These are phyloP conservation scores for Macrochelys suwanniensis DNA, from an alignment of 2,797 vertebrate genomes.

Conservation along the genomic window DNA sequence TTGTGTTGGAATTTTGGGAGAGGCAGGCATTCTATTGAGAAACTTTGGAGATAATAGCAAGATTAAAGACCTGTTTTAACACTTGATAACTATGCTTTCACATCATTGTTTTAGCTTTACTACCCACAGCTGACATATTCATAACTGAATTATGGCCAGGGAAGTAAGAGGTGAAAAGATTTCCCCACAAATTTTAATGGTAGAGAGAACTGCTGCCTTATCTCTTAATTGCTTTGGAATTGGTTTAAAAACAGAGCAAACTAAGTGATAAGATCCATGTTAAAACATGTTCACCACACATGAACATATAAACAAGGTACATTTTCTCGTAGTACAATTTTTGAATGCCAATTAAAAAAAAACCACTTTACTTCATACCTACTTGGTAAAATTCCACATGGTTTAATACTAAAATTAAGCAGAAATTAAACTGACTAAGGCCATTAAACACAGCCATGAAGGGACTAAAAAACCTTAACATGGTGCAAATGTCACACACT, in stretches of 20 bases:
- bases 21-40: slow-evolving; percentile 59
- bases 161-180: neutral
- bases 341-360: neutral
- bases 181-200: neutral
- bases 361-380: rapidly evolving
- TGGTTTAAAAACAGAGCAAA: slow-evolving; percentile 25
- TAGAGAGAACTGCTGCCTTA: neutral
- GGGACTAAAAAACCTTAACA: rapidly evolving
- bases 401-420: neutral
- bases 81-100: slow-evolving; percentile 25
- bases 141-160: neutral
- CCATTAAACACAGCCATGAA: neutral
- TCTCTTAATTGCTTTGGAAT: slow-evolving; percentile 9
- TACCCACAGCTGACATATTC: neutral
- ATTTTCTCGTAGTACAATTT: neutral
- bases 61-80: slow-evolving; percentile 38
- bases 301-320: neutral
- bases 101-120: neutral
- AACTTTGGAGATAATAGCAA: slow-evolving; percentile 56
- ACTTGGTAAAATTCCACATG: neutral
- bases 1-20: slow-evolving; percentile 66
- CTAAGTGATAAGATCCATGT: neutral
- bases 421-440: neutral
- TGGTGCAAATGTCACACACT: rapidly evolving
- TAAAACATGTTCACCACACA: neutral